Evolutionary conservation across 2,888 invertebrate genomes (phyloP), one percentile per base, ranked within the genome.

Genomic region (Sesia bembeciformis): DNA sequence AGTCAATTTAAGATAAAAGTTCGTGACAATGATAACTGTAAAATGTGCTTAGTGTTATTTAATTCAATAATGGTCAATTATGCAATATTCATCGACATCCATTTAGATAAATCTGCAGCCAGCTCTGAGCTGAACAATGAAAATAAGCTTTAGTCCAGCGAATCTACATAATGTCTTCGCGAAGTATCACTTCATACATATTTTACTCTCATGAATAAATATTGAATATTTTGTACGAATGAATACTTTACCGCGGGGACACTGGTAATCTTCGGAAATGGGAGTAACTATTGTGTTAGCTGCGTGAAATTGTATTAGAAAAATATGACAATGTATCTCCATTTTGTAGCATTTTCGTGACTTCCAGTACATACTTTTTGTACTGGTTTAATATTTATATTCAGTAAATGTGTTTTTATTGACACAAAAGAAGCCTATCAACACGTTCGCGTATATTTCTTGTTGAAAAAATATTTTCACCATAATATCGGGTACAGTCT

Each of bases 121-220:
- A 43, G 43, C 49, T 42, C 39, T 42, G 43, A 6, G 39, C 53
- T 39, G 49, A 53, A 46, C 46, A 46, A 46, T 46, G 46, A 46
- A 54, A 60, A 54, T 55, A 55, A 57, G 52, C 49, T 55, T 53
- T 8, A 54, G 51, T 57, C 54, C 54, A 53, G 52, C 39, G 0
- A 40, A 60, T 63, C 59, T 66, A 62, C 62, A 66, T 70, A 72
- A 70, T 67, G 67, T 66, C 58, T 63, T 58, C 64, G 64, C 67
- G 70, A 73, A 68, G 65, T 64, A 72, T 65, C 58, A 67, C 67
- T 74, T 73, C 75, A 76, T 75, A 75, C 69, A 78, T 76, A 76
- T 73, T 78, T 76, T 67, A 68, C 64, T 70, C 63, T 76, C 74
- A 79, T 81, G 78, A 81, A 81, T 81, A 81, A 74, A 70, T 79